Evolutionary conservation across 2,113 vertebrate genomes (phyloP).

Genomic region (Chaetodon trifascialis): DNA sequence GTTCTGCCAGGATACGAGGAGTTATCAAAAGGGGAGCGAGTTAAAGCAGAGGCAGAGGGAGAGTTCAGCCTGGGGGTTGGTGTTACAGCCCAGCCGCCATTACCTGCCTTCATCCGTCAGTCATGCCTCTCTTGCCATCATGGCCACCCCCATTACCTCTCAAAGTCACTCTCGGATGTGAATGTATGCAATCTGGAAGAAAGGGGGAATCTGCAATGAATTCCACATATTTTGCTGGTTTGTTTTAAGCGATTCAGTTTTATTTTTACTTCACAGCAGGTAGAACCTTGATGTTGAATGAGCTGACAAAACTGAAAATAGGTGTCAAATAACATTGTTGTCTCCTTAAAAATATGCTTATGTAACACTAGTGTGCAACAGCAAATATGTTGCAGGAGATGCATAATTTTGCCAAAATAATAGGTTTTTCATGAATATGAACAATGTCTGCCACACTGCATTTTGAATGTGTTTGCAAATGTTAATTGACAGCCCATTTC

Average conservation of each 20-base stretch:
- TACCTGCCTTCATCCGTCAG: constrained; percentile 19
- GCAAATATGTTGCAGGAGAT: neutral
- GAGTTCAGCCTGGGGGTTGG: constrained; percentile 37
- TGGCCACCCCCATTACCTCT: constrained; percentile 5
- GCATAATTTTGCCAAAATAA: neutral
- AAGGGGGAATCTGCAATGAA: neutral
- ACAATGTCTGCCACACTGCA: neutral
- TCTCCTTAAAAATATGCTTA: neutral
- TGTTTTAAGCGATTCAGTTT: neutral
- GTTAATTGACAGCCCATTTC: neutral
- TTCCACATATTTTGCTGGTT: neutral
- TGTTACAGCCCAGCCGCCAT: constrained; percentile 34
- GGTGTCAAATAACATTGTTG: neutral
- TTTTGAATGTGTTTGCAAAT: neutral
- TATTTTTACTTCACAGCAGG: neutral
- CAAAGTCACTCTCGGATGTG: constrained; percentile 6
- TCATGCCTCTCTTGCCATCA: constrained; percentile 4
- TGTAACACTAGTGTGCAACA: neutral
- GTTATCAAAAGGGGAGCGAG: constrained; percentile 48
- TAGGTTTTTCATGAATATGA: no score
- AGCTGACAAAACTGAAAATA: neutral
- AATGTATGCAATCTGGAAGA: neutral
- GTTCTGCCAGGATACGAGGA: constrained; percentile 57
- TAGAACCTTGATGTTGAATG: no score
- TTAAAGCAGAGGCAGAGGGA: constrained; percentile 21